Evolutionary conservation across 2,797 vertebrate species (phyloP).

Genomic region (Cuniculus paca): DNA sequence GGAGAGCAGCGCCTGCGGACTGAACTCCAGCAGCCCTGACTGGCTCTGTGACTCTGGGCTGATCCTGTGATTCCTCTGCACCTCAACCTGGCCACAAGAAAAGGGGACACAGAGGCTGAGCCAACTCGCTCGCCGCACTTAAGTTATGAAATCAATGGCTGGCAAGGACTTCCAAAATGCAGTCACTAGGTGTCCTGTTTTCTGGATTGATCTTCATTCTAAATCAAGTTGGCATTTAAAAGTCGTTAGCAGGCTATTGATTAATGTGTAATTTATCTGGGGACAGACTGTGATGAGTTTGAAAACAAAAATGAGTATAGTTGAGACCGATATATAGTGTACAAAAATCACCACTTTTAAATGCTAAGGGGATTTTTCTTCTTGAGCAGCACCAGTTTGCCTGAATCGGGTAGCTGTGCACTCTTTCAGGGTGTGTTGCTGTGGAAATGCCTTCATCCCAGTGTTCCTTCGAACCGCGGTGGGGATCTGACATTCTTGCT

Average conservation of each 20-base stretch:
- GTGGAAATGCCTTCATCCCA: not conserved
- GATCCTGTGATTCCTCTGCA: not conserved
- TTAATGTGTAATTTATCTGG: not conserved
- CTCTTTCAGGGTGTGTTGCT: not conserved
- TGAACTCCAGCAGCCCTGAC: not conserved
- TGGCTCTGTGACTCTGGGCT: too few species aligned
- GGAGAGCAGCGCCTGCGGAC: not conserved
- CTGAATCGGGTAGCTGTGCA: fast-evolving
- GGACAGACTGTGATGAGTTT: not conserved
- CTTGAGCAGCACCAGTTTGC: not conserved
- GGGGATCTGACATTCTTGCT: not conserved
- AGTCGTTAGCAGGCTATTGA: constrained; percentile 27
- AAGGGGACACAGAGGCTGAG: not conserved
- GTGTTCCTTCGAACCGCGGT: not conserved
- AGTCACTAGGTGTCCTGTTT: not conserved
- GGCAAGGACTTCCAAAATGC: not conserved
- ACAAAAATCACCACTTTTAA: not conserved
- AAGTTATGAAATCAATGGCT: not conserved
- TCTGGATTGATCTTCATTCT: constrained; percentile 35
- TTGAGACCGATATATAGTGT: not conserved
- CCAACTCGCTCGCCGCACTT: not conserved
- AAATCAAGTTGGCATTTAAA: constrained; percentile 44
- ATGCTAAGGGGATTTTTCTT: not conserved
- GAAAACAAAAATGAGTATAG: not conserved
- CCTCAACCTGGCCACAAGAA: not conserved